Base-by-base conservation (phyloP, 2,888 invertebrate species). In the Ennomos quercinarius region DNA sequence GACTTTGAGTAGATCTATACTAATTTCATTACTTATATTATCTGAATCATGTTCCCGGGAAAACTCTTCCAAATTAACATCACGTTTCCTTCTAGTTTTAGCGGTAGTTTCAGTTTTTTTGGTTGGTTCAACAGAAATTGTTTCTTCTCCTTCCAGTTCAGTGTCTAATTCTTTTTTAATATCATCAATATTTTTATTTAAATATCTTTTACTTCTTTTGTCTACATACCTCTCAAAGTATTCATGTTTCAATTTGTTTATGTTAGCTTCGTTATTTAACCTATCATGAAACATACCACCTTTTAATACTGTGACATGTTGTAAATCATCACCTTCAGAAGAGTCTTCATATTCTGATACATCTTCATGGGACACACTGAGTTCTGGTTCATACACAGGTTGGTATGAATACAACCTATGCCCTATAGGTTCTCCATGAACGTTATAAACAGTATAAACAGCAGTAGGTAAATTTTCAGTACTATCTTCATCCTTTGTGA, bases 391-490 rank as follows among this genome's bases (percentile, higher is more conserved):
- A 51, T 91, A 91, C 0, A 89, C 89, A n/a, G 91, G 92, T 73
- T 91, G 92, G 44, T 89, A 92, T 0, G 92, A 91, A 72, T 89
- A 91, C 13, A 92, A 64, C 50, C 88, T 88, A 60, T 92, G 92
- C 0, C 89, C 91, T 39, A 92, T 86, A n/a, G 91, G 89, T 72
- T 91, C 91, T 13, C 91, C 92, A n/a, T 91, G 89, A 1, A 91
- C 81, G 73, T 92, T 91, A 37, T 86, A 92, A 46, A 92, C 87
- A 9, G 91, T 92, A 51, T 91, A 92, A 0, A 92, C 81, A 27
- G 91, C 88, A 27, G 91, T 92, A 0, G 92, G 92, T 9, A 81
- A 78, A 63, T 91, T 84, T 66, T 85, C 87, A 9, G 75, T 83
- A 47, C 81, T 76, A 11, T 79, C 79, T 35, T 79, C 76, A 36